These are phyloP conservation scores for Gasteruption jaculator DNA, from an alignment of 2,888 invertebrate species.

Conservation along the genomic window DNA sequence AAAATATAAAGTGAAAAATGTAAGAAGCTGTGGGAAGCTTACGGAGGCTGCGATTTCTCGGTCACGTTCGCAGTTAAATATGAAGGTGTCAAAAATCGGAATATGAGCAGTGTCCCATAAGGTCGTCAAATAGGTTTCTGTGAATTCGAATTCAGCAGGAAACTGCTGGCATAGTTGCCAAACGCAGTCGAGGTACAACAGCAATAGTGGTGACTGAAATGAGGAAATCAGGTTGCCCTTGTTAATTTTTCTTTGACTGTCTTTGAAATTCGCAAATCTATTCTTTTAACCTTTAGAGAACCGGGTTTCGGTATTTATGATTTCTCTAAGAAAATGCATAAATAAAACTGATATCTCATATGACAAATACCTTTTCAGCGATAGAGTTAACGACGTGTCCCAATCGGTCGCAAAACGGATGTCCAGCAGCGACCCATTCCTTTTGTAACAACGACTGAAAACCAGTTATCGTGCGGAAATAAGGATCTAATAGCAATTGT, in stretches of 20 bases:
- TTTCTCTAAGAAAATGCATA: background rate
- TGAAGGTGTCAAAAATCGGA: slow-evolving; percentile 88
- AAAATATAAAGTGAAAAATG: too few relatives aligned
- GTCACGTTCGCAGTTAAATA: slow-evolving; percentile 83
- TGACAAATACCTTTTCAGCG: slow-evolving; percentile 54
- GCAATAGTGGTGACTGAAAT: slow-evolving; percentile 74
- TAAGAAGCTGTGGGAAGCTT: too few relatives aligned
- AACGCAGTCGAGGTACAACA: slow-evolving; percentile 88
- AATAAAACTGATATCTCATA: too few relatives aligned
- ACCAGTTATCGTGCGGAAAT: slow-evolving; percentile 76
- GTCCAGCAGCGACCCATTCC: slow-evolving; percentile 92
- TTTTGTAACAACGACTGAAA: slow-evolving; percentile 90
- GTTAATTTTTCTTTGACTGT: too few relatives aligned
- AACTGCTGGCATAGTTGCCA: slow-evolving; percentile 89
- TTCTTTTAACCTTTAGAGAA: too few relatives aligned
- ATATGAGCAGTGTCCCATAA: slow-evolving; percentile 87
- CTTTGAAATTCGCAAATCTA: slow-evolving; percentile 4
- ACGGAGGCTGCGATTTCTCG: slow-evolving; percentile 66
- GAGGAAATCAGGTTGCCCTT: background rate
- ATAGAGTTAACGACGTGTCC: slow-evolving; percentile 65
- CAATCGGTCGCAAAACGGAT: slow-evolving; percentile 77
- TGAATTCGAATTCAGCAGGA: slow-evolving; percentile 85
- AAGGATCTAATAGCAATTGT: slow-evolving; percentile 81
- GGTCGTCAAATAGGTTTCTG: slow-evolving; percentile 86
- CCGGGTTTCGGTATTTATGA: too few relatives aligned